Base-by-base conservation (phyloP, 2,888 invertebrate species). In the Polydrusus tereticollis region DNA sequence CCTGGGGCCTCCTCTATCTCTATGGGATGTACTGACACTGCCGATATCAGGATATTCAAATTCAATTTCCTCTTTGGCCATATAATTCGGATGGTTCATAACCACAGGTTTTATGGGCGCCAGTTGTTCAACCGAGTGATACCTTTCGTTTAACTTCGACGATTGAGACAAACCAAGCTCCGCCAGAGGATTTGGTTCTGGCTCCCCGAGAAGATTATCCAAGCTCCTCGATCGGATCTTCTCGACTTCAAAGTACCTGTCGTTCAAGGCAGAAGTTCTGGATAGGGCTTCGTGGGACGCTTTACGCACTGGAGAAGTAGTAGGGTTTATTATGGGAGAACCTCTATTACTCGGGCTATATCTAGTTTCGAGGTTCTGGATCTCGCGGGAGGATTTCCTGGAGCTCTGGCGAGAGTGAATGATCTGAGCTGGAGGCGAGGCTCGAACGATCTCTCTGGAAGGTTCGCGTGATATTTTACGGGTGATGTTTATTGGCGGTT, bases 71-170 rank as follows among this genome's bases (percentile, higher is more conserved):
- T 89, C 88, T 75, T 89, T 88, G 66, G 88, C 87, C 81, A 88
- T 89, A 75, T 86, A 86, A 50, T 80, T 84, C 45, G 80, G 80
- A 52, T 82, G 80, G 38, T 82, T 84, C 10, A 85, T 83, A 20
- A 89, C 89, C 0, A 91, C 89, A 72, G 91, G 90, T 41, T 86
- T 86, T 1, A 90, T 83, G 4, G 77, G 69, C 0, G 89, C 89
- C 41, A 92, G 81, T 33, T 92, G 88, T 83, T 95, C 95, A 29
- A 94, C 92, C 4, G 95, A 95, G 82, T 94, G 95, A 81, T 97
- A 97, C 16, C 97, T 89, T 75, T 94, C 95, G 83, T 97, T 97
- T 5, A 97, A 86, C 64, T 94, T 90, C 10, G 95, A 94, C 8
- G 95, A 94, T 79, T 94, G 93, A 0, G 96, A 95, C 41, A 97